Percentiles rank a stretch among this genome's conserved stretches.
Evolutionary conservation across 2,888 invertebrate genomes (phyloP).

Genomic region (Leptopilina syphax): DNA sequence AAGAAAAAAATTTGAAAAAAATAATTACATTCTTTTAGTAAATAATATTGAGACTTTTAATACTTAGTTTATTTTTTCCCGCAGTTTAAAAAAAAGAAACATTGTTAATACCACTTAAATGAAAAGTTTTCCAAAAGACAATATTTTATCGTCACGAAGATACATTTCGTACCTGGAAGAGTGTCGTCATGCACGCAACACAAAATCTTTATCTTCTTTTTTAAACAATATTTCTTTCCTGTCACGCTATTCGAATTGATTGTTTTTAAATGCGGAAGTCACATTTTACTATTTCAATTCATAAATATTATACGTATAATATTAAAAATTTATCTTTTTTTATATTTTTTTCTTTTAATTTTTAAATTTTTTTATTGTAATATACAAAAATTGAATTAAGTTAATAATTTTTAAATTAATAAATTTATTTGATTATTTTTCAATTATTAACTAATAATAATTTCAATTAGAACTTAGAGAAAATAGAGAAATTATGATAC

Average conservation of each 20-base stretch:
- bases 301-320: too few species aligned
- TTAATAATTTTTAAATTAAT: too few species aligned
- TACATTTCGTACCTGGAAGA: constrained; percentile 31
- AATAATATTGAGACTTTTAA: too few species aligned
- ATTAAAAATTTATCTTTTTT: too few species aligned
- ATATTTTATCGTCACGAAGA: constrained; percentile 40
- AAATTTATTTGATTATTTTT: too few species aligned
- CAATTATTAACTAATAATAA: too few species aligned
- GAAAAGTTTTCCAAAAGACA: constrained; percentile 21
- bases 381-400: too few species aligned
- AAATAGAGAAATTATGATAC: too few species aligned
- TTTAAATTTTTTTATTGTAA: too few species aligned
- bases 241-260: constrained; percentile 27
- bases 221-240: neutral
- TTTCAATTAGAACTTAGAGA: too few species aligned
- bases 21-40: neutral
- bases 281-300: neutral
- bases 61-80: too few species aligned
- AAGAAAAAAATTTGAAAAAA: neutral
- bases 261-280: neutral
- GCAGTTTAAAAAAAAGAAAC: neutral
- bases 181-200: constrained; percentile 29
- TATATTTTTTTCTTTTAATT: too few species aligned
- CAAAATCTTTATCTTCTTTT: neutral
- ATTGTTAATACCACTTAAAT: neutral